Base-by-base conservation (phyloP, 2,113 vertebrate genomes). In the Triplophysa rosa region DNA sequence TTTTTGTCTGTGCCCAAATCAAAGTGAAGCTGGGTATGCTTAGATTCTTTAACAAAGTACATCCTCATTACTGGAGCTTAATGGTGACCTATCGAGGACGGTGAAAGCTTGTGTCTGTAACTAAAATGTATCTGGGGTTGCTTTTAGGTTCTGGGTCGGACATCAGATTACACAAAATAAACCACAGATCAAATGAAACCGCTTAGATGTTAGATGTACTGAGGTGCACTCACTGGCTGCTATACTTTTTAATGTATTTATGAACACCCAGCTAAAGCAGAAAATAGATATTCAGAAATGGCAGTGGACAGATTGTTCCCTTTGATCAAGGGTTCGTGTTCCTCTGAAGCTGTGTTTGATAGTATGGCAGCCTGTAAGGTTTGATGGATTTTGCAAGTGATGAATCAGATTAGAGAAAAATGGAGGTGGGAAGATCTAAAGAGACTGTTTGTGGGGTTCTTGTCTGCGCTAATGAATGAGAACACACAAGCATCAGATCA, bases 1-100 rank as follows among this genome's bases (percentile, higher is more conserved):
- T 93, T 92, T 91, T 78, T 88, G 91, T 84, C 81, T 79, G 83
- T 65, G 72, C 80, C 80, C 82, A 77, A 77, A 77, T 26, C 26
- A 54, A 24, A 65, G 74, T 86, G 85, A 84, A 85, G 81, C 79
- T 63, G 81, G 86, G 71, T 77, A 84, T 83, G 85, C 88, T 89
- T 88, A 86, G 87, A 85, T 87, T 89, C 87, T 81, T 81, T 73
- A 84, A 67, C 23, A 75, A 65, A 77, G 84, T 86, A 84, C 83
- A 77, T 75, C 75, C 70, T 78, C 78, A 79, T 82, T 87, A 78
- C 67, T 69, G 70, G 52, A n/a, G 68, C 77, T 82, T 78, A 61
- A 67, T 66, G 13, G n/a, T 52, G 24, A 71, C 72, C 61, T 65
- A 54, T 58, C 37, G 64, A 77, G 66, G 67, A 62, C 14, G 9